Conservation (phyloP, 2,888 invertebrate species). For the Drosophila longiperda region DNA sequence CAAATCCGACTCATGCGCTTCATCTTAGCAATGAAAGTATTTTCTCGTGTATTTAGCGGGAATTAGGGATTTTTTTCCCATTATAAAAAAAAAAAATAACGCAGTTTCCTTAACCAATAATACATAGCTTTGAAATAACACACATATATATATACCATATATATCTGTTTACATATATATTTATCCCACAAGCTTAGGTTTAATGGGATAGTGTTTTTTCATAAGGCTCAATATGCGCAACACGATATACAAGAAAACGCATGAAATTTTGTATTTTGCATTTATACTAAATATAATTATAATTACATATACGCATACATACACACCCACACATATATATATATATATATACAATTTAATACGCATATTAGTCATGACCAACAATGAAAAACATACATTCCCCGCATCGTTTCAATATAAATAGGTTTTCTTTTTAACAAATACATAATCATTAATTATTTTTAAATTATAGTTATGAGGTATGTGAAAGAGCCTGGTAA, state of each 20-base stretch:
- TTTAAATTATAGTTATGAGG: conserved; percentile 23
- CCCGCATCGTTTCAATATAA: conserved; percentile 28
- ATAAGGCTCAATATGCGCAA: conserved; percentile 42
- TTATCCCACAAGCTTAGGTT: conserved; percentile 23
- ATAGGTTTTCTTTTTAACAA: conserved; percentile 22
- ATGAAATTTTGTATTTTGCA: conserved; percentile 62
- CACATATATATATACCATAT: conserved; percentile 19
- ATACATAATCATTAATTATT: conserved; percentile 33
- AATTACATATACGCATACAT: conserved; percentile 27
- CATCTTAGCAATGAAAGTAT: conserved; percentile 54
- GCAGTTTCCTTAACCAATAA: conserved; percentile 57
- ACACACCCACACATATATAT: conserved; percentile 9
- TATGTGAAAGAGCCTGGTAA: background rate
- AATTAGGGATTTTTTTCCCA: conserved; percentile 19
- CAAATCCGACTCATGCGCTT: conserved; percentile 46
- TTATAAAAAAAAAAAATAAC: conserved; percentile 21
- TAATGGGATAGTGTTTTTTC: conserved; percentile 30
- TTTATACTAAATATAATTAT: conserved; percentile 62
- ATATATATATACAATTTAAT: conserved; percentile 22
- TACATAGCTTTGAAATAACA: conserved; percentile 38
- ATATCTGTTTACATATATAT: conserved; percentile 7
- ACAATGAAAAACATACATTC: conserved; percentile 41
- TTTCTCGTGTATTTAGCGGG: conserved; percentile 37
- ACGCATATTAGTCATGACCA: conserved; percentile 41
- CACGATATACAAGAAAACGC: conserved; percentile 37